Conservation (phyloP, 2,888 invertebrate species). For the Pachydiplax longipennis region DNA sequence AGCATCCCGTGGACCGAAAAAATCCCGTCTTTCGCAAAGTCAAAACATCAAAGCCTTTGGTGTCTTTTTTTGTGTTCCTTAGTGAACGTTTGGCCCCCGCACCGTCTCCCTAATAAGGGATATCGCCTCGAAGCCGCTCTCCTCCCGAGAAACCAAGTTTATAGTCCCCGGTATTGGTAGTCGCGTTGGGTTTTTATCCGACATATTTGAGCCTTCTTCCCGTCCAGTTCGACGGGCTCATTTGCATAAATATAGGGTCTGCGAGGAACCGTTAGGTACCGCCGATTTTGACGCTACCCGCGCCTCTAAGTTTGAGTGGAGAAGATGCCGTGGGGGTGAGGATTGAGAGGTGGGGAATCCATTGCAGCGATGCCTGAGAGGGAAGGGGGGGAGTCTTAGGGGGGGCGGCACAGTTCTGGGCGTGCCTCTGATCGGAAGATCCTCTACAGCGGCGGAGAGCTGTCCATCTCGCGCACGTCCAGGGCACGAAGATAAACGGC, state of each 20-base stretch:
- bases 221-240: slow-evolving; percentile 36
- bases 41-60: too few relatives aligned
- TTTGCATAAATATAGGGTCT: slow-evolving; percentile 41
- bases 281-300: background rate
- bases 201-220: slow-evolving; percentile 23
- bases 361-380: too few relatives aligned
- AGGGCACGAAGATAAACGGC: too few relatives aligned
- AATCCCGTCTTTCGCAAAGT: too few relatives aligned
- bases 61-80: background rate
- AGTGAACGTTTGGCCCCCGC: background rate
- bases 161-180: slow-evolving; percentile 27
- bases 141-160: slow-evolving; percentile 3
- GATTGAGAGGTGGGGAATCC: background rate
- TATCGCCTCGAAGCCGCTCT: background rate
- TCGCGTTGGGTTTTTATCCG: slow-evolving; percentile 41
- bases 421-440: too few relatives aligned
- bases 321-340: background rate
- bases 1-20: too few relatives aligned
- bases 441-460: too few relatives aligned
- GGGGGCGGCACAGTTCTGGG: background rate
- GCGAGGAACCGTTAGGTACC: background rate
- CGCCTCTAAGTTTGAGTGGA: background rate
- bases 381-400: background rate
- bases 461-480: too few relatives aligned
- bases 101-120: background rate